A percentile compares a stretch with the other conserved stretches of the same genome.
Conservation (phyloP, 2,113 vertebrate species). For the Macroglossus sobrinus region DNA sequence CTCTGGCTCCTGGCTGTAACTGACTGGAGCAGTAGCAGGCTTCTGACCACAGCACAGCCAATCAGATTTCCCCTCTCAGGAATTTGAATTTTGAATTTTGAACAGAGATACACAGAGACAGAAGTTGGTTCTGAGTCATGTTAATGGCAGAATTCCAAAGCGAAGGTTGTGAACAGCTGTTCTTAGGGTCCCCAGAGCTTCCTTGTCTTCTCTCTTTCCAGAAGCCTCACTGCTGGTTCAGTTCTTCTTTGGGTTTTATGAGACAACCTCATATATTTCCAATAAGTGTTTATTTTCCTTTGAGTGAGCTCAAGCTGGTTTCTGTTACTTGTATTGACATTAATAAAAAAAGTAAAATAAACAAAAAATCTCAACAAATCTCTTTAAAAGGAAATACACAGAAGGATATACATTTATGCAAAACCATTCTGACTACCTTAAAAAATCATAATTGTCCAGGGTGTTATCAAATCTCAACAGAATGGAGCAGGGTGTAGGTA, state of each 20-base stretch:
- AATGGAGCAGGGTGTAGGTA: slow-evolving; percentile 21
- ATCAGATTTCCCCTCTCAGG: background rate
- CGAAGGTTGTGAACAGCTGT: slow-evolving; percentile 32
- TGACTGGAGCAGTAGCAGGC: background rate
- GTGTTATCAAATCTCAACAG: background rate
- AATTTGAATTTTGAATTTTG: slow-evolving; percentile 59
- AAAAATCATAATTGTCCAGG: slow-evolving; percentile 40
- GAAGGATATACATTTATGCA: slow-evolving; percentile 19
- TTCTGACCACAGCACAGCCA: background rate
- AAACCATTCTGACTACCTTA: slow-evolving; percentile 34
- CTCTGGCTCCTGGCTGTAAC: background rate
- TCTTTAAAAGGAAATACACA: slow-evolving; percentile 23
- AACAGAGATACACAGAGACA: background rate
- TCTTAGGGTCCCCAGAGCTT: background rate
- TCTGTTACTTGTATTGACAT: background rate
- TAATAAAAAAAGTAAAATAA: slow-evolving; percentile 19
- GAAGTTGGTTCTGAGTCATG: background rate
- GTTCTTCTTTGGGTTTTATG: background rate
- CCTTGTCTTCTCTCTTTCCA: background rate
- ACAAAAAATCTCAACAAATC: background rate
- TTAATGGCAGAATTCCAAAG: slow-evolving; percentile 51
- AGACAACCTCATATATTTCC: background rate
- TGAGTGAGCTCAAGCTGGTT: background rate
- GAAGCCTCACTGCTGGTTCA: background rate
- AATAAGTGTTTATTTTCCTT: background rate